Evolutionary conservation across 2,888 invertebrate genomes (phyloP), one percentile per base, ranked within the genome.

Genomic region (Morinoia aosen): DNA sequence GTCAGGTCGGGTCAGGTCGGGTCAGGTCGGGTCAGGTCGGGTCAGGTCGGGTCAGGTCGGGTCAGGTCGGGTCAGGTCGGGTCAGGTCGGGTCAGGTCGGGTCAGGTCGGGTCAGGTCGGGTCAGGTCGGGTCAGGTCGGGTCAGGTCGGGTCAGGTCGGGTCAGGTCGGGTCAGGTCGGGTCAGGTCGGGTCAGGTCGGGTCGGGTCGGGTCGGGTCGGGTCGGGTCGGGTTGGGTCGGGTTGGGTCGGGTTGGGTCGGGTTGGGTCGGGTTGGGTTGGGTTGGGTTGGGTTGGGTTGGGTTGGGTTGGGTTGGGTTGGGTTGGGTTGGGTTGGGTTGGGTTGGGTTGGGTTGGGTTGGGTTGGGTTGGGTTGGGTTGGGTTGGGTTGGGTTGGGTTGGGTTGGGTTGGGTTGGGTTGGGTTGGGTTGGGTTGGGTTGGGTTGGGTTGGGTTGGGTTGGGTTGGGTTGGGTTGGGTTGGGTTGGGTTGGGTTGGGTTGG

Each of bases 311-410:
- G 61, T 95, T n/a, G n/a, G n/a, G n/a, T n/a, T n/a, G n/a, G n/a
- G n/a, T n/a, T n/a, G 95, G 95, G 91, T n/a, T 95, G 95, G 94
- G n/a, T 40, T 94, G 57, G 40, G 94, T 56, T 95, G 95, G 95
- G 58, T 40, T 95, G 95, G 94, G 95, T 40, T 95, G 95, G 95
- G 88, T 33, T 95, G 95, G 95, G 39, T 93, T 95, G 95, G 95
- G 39, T 40, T 95, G 95, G 95, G 58, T 39, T 95, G 95, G 95
- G 58, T 93, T 95, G 95, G 94, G 95, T 40, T 95, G 94, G 91
- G 58, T 33, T 95, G 95, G 58, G 58, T 93, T 95, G 95, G 95
- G 95, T 93, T 95, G 95, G 95, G 58, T 39, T 95, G 95, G 95
- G 58, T 93, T 95, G 95, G 94, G 56, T 40, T 95, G 95, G 57